These are phyloP conservation scores for Ochropleura leucogaster DNA, from an alignment of 2,888 invertebrate genomes.

Conservation along the genomic window DNA sequence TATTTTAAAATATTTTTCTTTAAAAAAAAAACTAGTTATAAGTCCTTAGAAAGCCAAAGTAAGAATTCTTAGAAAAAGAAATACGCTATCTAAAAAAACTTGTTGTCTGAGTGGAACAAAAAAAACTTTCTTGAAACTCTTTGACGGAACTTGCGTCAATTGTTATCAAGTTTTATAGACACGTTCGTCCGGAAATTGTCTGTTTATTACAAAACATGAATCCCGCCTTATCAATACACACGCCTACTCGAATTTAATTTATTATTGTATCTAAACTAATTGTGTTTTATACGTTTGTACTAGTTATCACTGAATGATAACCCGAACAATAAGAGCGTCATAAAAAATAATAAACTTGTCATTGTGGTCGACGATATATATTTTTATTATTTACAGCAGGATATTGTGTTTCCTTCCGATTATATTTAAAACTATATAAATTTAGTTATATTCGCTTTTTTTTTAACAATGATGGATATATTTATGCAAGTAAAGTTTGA, in stretches of 20 bases:
- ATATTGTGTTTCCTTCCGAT: conserved; percentile 36
- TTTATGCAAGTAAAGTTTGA: neutral
- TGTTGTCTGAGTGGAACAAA: neutral
- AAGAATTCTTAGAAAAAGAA: neutral
- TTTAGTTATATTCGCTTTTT: neutral
- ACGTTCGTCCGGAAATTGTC: conserved; percentile 48
- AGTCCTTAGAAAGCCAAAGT: neutral
- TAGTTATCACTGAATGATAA: conserved; percentile 50
- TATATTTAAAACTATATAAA: conserved; percentile 15
- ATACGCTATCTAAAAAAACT: neutral
- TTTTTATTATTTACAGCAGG: conserved; percentile 16
- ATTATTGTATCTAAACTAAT: conserved; percentile 49
- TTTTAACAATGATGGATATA: neutral
- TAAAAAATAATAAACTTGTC: conserved; percentile 44
- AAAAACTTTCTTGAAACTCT: conserved; percentile 1
- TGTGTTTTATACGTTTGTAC: conserved; percentile 42
- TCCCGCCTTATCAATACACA: conserved; percentile 44
- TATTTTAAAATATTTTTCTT: neutral
- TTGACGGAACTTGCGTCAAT: conserved; percentile 49
- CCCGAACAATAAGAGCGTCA: conserved; percentile 29
- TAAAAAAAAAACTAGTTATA: neutral
- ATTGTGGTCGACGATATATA: conserved; percentile 11
- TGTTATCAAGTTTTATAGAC: conserved; percentile 57
- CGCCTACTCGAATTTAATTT: conserved; percentile 52
- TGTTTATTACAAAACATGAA: conserved; percentile 50